Conservation (phyloP, 2,113 vertebrate genomes). For the Canis aureus region DNA sequence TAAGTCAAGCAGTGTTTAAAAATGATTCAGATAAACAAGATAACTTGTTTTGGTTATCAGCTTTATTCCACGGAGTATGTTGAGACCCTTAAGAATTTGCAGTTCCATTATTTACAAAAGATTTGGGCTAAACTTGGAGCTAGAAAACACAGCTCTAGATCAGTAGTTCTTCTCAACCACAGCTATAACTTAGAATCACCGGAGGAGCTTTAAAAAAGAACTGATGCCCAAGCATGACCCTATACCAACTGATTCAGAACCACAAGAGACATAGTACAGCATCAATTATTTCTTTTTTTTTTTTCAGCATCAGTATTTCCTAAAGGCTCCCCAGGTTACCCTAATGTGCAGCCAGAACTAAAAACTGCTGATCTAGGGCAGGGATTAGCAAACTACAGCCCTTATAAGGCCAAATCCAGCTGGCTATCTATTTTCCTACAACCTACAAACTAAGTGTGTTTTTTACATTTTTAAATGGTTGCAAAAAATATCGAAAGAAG, state of each 20-base stretch:
- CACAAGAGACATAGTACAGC: background rate
- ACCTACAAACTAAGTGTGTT: background rate
- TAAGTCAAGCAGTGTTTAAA: slow-evolving; percentile 4
- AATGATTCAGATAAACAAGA: background rate
- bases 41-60: slow-evolving; percentile 4
- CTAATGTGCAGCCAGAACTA: background rate
- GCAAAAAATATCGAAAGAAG: slow-evolving; percentile 6
- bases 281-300: background rate
- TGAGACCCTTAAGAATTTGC: background rate
- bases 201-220: background rate
- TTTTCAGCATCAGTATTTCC: background rate
- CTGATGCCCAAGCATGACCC: background rate
- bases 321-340: background rate
- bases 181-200: slow-evolving; percentile 13
- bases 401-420: background rate
- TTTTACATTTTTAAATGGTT: slow-evolving; percentile 26
- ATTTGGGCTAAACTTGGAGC: background rate
- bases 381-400: background rate
- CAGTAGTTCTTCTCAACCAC: background rate
- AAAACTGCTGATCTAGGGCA: background rate
- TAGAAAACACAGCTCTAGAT: slow-evolving; percentile 39
- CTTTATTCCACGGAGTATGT: slow-evolving; percentile 32
- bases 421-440: background rate
- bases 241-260: background rate
- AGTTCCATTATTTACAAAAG: slow-evolving; percentile 46